Conservation (phyloP, 2,113 vertebrate species). For the Agapornis roseicollis region DNA sequence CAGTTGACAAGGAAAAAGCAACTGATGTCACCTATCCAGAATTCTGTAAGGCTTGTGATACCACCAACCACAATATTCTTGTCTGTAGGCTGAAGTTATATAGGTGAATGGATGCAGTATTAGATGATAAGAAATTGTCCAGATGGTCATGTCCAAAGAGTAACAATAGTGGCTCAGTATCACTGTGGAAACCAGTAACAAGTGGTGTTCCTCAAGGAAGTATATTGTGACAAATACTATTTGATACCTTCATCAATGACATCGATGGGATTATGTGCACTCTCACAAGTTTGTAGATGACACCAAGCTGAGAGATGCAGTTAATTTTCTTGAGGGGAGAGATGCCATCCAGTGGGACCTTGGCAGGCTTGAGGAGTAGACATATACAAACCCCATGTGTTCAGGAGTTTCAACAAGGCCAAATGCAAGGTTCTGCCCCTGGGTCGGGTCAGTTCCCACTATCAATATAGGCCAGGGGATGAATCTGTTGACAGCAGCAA, state of each 20-base stretch:
- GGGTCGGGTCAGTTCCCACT: neutral
- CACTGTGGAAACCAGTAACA: neutral
- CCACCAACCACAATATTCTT: neutral
- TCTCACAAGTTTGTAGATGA: neutral
- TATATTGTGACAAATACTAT: neutral
- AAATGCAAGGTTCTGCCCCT: neutral
- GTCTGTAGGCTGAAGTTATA: neutral
- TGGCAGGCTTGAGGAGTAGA: neutral
- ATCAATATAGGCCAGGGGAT: neutral
- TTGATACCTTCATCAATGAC: neutral
- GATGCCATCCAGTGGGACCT: neutral
- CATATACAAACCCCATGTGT: neutral
- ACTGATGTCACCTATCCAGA: neutral
- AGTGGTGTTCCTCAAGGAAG: neutral
- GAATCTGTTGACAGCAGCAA: neutral
- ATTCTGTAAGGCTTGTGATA: neutral
- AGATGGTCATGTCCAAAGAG: neutral
- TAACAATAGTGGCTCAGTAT: neutral
- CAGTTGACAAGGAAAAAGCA: neutral
- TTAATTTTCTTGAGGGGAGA: neutral
- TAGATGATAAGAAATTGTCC: neutral
- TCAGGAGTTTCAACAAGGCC: neutral
- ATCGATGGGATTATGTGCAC: neutral
- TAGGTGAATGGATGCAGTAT: neutral
- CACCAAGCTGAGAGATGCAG: neutral